A percentile compares a stretch with the other conserved stretches of the same genome.
Evolutionary conservation across 2,888 invertebrate genomes (phyloP).

Genomic region (Helleia helle): DNA sequence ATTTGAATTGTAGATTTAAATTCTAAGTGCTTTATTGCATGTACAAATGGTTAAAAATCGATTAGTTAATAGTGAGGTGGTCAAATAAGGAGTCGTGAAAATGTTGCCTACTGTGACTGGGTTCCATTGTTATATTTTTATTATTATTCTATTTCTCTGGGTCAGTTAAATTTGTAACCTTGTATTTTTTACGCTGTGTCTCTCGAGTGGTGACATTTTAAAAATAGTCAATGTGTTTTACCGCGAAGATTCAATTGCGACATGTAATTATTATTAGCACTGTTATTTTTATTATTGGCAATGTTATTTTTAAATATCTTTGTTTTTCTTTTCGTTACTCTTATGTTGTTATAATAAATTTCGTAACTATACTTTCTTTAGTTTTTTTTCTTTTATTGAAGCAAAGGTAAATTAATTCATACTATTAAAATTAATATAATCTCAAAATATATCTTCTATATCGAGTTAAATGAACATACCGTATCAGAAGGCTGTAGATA

Average conservation of each 20-base stretch:
- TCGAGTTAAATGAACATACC: conserved; percentile 12
- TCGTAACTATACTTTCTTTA: conserved; percentile 47
- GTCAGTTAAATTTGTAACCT: conserved; percentile 51
- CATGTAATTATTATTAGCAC: conserved; percentile 47
- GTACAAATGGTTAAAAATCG: conserved; percentile 62
- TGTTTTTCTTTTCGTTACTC: conserved; percentile 45
- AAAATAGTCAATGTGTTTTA: not conserved
- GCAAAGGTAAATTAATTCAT: conserved; percentile 5
- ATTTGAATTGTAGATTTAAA: conserved; percentile 46
- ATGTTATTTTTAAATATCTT: conserved; percentile 38
- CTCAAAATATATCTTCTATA: conserved; percentile 3
- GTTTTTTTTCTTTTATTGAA: conserved; percentile 21
- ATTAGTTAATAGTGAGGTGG: conserved; percentile 55
- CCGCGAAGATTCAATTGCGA: conserved; percentile 9
- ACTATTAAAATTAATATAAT: conserved; percentile 1
- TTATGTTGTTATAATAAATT: conserved; percentile 63
- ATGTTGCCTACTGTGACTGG: conserved; percentile 39
- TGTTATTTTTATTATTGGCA: conserved; percentile 47
- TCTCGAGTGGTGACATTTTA: not conserved
- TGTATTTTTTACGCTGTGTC: conserved; percentile 36
- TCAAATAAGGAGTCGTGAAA: conserved; percentile 29
- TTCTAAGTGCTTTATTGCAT: conserved; percentile 60
- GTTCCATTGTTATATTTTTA: conserved; percentile 63
- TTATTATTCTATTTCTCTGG: conserved; percentile 61
- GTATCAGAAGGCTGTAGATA: not conserved